A percentile compares a stretch with the other conserved stretches of the same genome.
Evolutionary conservation across 2,888 invertebrate genomes (phyloP).

Genomic region (Drosophila lacicola): DNA sequence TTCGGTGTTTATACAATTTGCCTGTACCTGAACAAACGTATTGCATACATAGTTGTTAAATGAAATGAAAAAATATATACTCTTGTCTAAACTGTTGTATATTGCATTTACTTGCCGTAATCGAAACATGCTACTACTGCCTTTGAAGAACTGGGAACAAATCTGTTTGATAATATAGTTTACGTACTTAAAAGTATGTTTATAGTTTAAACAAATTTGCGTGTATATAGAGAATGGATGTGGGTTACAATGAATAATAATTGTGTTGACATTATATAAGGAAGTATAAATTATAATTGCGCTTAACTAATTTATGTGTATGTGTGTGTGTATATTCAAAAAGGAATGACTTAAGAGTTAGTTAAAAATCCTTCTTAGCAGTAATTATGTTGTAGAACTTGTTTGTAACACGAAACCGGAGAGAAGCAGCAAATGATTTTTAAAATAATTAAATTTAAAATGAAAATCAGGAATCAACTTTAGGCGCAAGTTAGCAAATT

Average conservation of each 20-base stretch:
- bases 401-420: slow-evolving; percentile 60
- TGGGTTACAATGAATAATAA: slow-evolving; percentile 68
- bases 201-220: slow-evolving; percentile 49
- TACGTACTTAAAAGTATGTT: slow-evolving; percentile 51
- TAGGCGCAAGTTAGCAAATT: slow-evolving; percentile 28
- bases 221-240: slow-evolving; percentile 24
- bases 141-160: slow-evolving; percentile 60
- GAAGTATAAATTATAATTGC: slow-evolving; percentile 49
- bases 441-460: slow-evolving; percentile 9
- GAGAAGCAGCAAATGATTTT: slow-evolving; percentile 35
- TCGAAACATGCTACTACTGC: slow-evolving; percentile 66
- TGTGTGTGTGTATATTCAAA: slow-evolving; percentile 55
- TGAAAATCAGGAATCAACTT: slow-evolving; percentile 6
- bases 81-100: slow-evolving; percentile 52
- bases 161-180: slow-evolving; percentile 38
- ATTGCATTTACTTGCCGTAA: slow-evolving; percentile 47
- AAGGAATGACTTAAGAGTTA: slow-evolving; percentile 82
- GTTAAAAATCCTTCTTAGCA: slow-evolving; percentile 77
- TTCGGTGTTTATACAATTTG: slow-evolving; percentile 63
- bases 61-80: slow-evolving; percentile 44
- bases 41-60: slow-evolving; percentile 41
- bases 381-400: slow-evolving; percentile 47
- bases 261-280: slow-evolving; percentile 30
- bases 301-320: slow-evolving; percentile 70
- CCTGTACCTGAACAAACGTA: slow-evolving; percentile 50